phyloP scores from a whole-genome alignment of 2,797 vertebrate species.

The Nasua narica region DNA sequence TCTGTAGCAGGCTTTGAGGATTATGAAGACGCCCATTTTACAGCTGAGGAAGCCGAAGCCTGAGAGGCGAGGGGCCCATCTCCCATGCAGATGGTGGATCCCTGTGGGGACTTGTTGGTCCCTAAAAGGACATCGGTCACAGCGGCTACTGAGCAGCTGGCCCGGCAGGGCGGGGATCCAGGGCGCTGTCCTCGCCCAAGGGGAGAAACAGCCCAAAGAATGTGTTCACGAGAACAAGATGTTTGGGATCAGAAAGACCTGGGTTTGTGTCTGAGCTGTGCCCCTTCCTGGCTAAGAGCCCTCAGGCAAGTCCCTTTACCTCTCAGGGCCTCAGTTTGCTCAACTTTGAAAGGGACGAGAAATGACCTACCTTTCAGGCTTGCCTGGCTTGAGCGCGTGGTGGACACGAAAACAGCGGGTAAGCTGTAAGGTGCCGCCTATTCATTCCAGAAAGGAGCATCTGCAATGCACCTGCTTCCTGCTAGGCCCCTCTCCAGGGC shows the following conservation, averaged over 20 bases:
- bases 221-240: not conserved
- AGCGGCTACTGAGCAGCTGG: rapidly evolving
- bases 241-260: not conserved
- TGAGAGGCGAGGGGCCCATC: too few relatives aligned
- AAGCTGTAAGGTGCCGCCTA: too few relatives aligned
- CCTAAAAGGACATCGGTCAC: not conserved
- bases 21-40: not conserved
- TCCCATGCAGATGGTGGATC: rapidly evolving
- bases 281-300: not conserved
- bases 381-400: not conserved
- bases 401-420: rapidly evolving
- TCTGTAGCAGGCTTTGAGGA: not conserved
- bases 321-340: not conserved
- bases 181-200: not conserved
- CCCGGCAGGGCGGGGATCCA: not conserved
- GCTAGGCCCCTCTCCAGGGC: not conserved
- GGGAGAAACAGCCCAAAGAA: not conserved
- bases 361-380: not conserved
- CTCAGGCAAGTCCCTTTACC: not conserved
- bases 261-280: not conserved
- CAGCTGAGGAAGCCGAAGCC: not conserved
- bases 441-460: rapidly evolving
- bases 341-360: rapidly evolving
- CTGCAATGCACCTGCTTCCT: rapidly evolving
- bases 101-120: not conserved